These are phyloP conservation scores for Brachionus sp. DNA, from an alignment of 1,140 invertebrate species.

Conservation along the genomic window DNA sequence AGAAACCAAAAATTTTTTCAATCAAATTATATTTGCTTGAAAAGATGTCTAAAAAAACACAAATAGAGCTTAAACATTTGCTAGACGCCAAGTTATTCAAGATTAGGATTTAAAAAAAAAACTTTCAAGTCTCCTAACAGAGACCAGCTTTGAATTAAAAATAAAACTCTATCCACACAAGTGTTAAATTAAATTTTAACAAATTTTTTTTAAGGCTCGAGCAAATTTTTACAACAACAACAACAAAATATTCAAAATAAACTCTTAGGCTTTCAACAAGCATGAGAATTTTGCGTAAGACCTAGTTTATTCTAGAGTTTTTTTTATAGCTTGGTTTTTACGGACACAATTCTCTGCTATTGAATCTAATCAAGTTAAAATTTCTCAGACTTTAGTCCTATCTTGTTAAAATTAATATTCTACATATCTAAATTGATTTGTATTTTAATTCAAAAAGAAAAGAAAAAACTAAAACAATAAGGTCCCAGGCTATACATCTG, in stretches of 20 bases:
- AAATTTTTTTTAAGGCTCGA: neutral
- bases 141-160: neutral
- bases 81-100: neutral
- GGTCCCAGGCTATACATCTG: slow-evolving; percentile 14
- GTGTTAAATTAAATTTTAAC: slow-evolving; percentile 4
- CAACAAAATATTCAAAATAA: neutral
- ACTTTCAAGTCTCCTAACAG: neutral
- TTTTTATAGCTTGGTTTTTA: neutral
- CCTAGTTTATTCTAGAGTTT: neutral
- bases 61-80: slow-evolving; percentile 23
- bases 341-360: neutral
- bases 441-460: neutral
- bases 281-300: neutral
- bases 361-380: neutral
- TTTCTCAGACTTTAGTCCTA: neutral
- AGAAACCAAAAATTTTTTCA: neutral
- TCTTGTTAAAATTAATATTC: neutral
- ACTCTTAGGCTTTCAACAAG: neutral
- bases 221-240: neutral
- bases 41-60: slow-evolving; percentile 8
- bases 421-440: neutral
- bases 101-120: neutral
- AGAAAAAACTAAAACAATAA: neutral
- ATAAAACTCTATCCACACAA: neutral
- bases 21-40: slow-evolving; percentile 24